A percentile compares a stretch with the other conserved stretches of the same genome.
phyloP scores from a whole-genome alignment of 2,113 vertebrate species.

The Oreochromis spilurus region DNA sequence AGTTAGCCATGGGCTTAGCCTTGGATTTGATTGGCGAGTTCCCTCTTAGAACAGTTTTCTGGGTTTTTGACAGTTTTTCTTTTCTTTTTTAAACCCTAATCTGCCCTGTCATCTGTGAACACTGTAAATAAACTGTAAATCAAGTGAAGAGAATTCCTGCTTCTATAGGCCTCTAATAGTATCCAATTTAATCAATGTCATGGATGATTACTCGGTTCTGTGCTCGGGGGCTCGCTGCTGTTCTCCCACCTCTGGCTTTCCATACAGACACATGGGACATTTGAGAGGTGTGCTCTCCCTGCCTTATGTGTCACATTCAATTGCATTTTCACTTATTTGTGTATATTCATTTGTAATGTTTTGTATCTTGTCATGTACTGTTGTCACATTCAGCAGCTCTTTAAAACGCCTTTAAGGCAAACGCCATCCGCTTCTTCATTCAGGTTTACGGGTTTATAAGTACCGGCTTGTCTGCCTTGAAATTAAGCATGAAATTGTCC shows the following conservation, averaged over 20 bases:
- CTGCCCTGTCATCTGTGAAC: background rate
- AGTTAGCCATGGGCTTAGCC: background rate
- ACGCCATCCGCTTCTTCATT: background rate
- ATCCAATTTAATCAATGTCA: background rate
- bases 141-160: rapidly evolving
- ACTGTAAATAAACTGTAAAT: background rate
- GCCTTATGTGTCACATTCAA: background rate
- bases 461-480: rapidly evolving
- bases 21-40: background rate
- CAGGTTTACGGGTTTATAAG: background rate
- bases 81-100: background rate
- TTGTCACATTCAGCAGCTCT: background rate
- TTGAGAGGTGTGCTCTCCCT: background rate
- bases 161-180: rapidly evolving
- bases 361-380: rapidly evolving
- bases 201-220: background rate
- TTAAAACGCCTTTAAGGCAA: background rate
- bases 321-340: background rate
- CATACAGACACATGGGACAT: background rate
- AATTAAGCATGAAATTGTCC: background rate
- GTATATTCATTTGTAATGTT: background rate
- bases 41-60: background rate
- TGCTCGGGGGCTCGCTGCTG: background rate
- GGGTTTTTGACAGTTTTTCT: background rate
- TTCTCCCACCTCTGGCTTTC: background rate